A percentile compares a stretch with the other conserved stretches of the same genome.
Conservation (phyloP, 2,797 vertebrate species). For the Chelon labrosus region DNA sequence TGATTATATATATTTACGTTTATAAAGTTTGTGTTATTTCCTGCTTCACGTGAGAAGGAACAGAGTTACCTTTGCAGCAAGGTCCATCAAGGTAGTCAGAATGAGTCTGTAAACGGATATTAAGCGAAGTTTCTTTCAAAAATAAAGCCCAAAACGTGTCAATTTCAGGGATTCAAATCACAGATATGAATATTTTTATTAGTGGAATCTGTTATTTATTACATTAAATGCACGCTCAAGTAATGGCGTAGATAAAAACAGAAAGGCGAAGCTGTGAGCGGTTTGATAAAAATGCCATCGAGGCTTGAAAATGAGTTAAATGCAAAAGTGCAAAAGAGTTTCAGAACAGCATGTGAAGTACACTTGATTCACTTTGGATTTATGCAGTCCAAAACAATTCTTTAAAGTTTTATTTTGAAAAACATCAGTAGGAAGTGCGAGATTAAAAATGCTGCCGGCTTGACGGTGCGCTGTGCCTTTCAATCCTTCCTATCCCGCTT, state of each 20-base stretch:
- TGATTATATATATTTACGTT: neutral
- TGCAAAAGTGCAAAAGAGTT: too few species aligned
- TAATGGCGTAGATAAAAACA: too few species aligned
- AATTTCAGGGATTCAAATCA: too few species aligned
- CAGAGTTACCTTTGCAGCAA: slow-evolving; percentile 53
- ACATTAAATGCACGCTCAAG: too few species aligned
- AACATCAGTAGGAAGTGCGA: rapidly evolving
- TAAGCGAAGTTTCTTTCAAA: slow-evolving; percentile 1
- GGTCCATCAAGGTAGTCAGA: slow-evolving; percentile 5
- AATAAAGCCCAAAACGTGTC: slow-evolving; percentile 41
- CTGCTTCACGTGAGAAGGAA: neutral
- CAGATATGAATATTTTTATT: too few species aligned
- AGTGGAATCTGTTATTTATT: too few species aligned
- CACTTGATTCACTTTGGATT: too few species aligned
- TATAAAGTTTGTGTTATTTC: neutral
- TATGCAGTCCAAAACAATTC: too few species aligned
- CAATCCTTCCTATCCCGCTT: slow-evolving; percentile 71
- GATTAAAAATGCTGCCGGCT: rapidly evolving
- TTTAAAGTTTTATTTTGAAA: slow-evolving; percentile 53
- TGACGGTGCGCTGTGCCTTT: slow-evolving; percentile 45
- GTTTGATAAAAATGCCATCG: too few species aligned
- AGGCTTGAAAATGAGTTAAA: too few species aligned
- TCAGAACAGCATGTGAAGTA: neutral
- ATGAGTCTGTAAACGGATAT: neutral
- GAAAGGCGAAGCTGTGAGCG: too few species aligned